Conservation (phyloP, 2,888 invertebrate species). For the Alentia gelatinosa region DNA sequence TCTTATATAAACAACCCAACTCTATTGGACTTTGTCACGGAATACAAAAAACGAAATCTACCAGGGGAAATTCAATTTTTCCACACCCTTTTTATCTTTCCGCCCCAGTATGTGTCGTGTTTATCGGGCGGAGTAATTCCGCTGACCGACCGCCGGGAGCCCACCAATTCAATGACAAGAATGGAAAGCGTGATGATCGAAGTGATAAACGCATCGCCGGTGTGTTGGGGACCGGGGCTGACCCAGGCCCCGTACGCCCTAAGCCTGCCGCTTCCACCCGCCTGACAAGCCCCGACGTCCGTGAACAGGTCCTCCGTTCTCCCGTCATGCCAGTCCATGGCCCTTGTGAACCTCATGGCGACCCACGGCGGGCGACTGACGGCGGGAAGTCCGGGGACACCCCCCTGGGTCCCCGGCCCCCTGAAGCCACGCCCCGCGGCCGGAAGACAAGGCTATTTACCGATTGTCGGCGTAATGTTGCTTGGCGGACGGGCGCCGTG, state of each 20-base stretch:
- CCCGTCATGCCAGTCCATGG: background rate
- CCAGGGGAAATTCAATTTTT: slow-evolving; percentile 8
- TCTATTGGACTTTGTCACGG: background rate
- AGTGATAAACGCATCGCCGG: background rate
- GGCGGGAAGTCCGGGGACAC: background rate
- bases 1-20: background rate
- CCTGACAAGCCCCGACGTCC: background rate
- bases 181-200: slow-evolving; percentile 32
- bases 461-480: slow-evolving; percentile 17
- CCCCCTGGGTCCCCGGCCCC: background rate
- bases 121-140: background rate
- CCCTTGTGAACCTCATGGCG: background rate
- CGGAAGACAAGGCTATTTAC: slow-evolving; percentile 30
- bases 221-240: background rate
- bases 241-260: background rate
- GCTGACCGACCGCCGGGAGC: background rate
- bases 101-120: background rate
- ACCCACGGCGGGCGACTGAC: background rate
- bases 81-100: slow-evolving; percentile 4
- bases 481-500: background rate
- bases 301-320: background rate
- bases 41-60: background rate
- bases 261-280: background rate
- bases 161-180: slow-evolving; percentile 34
- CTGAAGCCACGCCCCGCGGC: background rate